Base-by-base conservation (phyloP, 1,140 invertebrate genomes). In the Heterodera schachtii region DNA sequence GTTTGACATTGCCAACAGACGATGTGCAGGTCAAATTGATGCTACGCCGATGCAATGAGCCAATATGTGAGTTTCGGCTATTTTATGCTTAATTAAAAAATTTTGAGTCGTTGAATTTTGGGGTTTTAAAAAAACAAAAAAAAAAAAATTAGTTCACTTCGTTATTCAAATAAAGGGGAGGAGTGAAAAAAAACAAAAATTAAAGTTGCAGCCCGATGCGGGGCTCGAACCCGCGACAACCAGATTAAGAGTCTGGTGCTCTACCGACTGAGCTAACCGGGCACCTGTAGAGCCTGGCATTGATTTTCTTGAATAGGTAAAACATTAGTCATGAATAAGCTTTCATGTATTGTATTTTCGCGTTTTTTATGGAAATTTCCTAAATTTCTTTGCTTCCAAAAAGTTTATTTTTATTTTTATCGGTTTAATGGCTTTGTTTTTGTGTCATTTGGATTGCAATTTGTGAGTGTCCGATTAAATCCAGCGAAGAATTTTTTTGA, bases 171-270 rank as follows among this genome's bases (percentile, higher is more conserved):
- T 52, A 16, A 6, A 52, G 16, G 16, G 52, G 9, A 52, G 16
- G 3, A n/a, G n/a, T n/a, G n/a, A n/a, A n/a, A 64, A 64, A 64
- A 60, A n/a, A 21, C 13, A n/a, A 64, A 64, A 52, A 64, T 4
- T 16, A 60, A 60, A 16, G 16, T 3, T 64, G 4, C 31, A 64
- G 57, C 57, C 57, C 57, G 57, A 64, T 64, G 16, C 52, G 52
- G 52, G 52, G 52, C 52, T 52, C 52, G 52, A 52, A 52, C 52
- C 52, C 52, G 52, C 82, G 86, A 89, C 86, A 85, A 84, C 87
- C 87, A 89, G 86, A 88, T 88, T 87, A 88, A 89, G 87, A 86
- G 87, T 86, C 87, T 89, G 87, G 83, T 88, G 87, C 87, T 87
- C 86, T 88, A 88, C 87, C 87, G 86, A 87, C 87, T 87, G 86